Percentiles rank a stretch among this genome's conserved stretches.
Conservation (phyloP, 2,888 invertebrate species). For the Drosophila sordidula region DNA sequence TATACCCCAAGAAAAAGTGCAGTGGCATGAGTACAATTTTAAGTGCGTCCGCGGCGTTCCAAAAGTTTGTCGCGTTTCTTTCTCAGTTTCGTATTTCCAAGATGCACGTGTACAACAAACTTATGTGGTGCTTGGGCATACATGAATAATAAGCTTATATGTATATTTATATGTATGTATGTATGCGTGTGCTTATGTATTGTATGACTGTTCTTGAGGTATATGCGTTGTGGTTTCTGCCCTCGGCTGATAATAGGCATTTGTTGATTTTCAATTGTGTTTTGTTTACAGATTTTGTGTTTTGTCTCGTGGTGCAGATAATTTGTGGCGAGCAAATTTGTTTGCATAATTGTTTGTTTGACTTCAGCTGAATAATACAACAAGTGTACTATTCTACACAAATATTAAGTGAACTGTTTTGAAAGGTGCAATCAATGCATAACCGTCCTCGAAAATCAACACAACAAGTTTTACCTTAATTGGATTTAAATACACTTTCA, state of each 20-base stretch:
- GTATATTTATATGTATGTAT: background rate
- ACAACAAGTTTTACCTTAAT: constrained; percentile 11
- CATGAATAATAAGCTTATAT: background rate
- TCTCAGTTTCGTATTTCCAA: constrained; percentile 15
- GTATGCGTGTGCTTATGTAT: background rate
- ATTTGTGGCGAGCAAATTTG: constrained; percentile 20
- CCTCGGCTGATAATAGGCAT: constrained; percentile 31
- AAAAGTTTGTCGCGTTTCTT: constrained; percentile 18
- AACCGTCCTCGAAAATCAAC: constrained; percentile 28
- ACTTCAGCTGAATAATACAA: constrained; percentile 8
- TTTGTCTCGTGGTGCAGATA: constrained; percentile 36
- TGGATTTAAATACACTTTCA: constrained; percentile 24
- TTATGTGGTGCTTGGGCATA: background rate
- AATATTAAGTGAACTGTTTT: constrained; percentile 14
- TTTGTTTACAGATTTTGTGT: constrained; percentile 28
- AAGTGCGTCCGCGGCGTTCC: constrained; percentile 9
- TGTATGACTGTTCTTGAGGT: background rate
- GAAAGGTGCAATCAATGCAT: background rate
- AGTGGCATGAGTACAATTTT: constrained; percentile 14
- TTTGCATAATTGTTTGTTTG: constrained; percentile 41
- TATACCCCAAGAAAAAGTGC: constrained; percentile 15
- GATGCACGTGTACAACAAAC: constrained; percentile 8
- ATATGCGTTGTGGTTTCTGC: background rate
- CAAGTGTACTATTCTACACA: constrained; percentile 18
- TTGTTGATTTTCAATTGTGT: constrained; percentile 38